A percentile compares a stretch with the other conserved stretches of the same genome.
Conservation (phyloP, 2,797 vertebrate genomes). For the Epinephelus awoara region DNA sequence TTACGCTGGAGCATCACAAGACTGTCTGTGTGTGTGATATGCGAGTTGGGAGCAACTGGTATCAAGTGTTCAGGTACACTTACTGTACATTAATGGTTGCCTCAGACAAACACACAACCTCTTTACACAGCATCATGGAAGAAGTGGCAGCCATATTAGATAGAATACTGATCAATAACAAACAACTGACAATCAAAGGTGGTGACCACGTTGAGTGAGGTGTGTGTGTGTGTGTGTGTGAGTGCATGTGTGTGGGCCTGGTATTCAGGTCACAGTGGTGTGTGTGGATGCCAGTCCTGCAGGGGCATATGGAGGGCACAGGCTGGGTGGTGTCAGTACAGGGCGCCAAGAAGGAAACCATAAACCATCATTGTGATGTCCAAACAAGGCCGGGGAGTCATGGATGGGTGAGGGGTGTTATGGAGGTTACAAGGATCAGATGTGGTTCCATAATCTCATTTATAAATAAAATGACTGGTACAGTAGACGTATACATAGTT, state of each 20-base stretch:
- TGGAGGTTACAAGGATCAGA: conserved; percentile 68
- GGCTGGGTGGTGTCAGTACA: conserved; percentile 23
- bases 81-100: conserved; percentile 4
- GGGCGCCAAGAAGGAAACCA: conserved; percentile 69
- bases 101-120: not conserved
- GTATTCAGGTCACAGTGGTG: conserved; percentile 52
- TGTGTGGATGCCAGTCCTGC: conserved; percentile 39
- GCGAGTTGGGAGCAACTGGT: conserved; percentile 4
- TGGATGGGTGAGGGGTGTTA: conserved; percentile 57
- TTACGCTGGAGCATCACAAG: conserved; percentile 31
- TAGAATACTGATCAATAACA: not conserved
- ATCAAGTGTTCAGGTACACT: conserved; percentile 34
- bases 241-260: conserved; percentile 15
- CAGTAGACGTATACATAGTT: conserved; percentile 22
- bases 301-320: conserved; percentile 59
- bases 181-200: not conserved
- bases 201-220: not conserved
- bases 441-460: conserved; percentile 65
- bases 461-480: conserved; percentile 61
- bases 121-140: not conserved
- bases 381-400: conserved; percentile 66
- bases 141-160: not conserved
- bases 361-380: conserved; percentile 69
- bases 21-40: conserved; percentile 12
- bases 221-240: conserved; percentile 11